phyloP scores from a whole-genome alignment of 2,888 invertebrate genomes.

The Drosophila nr. perissopoda region DNA sequence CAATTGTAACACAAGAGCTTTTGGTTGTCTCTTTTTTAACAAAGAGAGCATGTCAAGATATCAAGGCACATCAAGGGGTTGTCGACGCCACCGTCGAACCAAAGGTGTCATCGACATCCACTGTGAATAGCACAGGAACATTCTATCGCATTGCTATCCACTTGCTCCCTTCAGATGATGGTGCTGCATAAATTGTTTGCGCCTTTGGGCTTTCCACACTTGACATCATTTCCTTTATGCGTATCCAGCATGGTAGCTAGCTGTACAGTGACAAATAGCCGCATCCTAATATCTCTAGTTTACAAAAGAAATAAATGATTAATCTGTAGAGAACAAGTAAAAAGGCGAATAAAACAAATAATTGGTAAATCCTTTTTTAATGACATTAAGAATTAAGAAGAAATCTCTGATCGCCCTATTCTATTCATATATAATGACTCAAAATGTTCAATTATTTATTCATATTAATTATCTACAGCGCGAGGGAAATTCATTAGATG shows the following conservation, averaged over 20 bases:
- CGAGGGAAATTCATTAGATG: not conserved
- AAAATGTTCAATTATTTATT: not conserved
- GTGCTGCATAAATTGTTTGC: slow-evolving; percentile 18
- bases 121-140: not conserved
- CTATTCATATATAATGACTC: not conserved
- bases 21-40: not conserved
- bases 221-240: slow-evolving; percentile 66
- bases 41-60: slow-evolving; percentile 9
- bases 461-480: not conserved
- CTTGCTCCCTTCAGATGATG: slow-evolving; percentile 3
- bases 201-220: slow-evolving; percentile 56
- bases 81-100: slow-evolving; percentile 23
- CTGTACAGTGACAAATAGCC: slow-evolving; percentile 21
- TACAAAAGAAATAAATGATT: not conserved
- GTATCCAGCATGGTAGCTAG: slow-evolving; percentile 45
- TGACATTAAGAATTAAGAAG: not conserved
- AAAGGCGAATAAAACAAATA: not conserved
- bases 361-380: not conserved
- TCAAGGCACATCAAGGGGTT: slow-evolving; percentile 39
- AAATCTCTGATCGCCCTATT: not conserved
- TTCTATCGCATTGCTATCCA: slow-evolving; percentile 9
- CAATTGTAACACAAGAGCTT: not conserved
- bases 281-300: not conserved
- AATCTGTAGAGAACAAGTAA: not conserved
- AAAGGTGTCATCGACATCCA: slow-evolving; percentile 22